Evolutionary conservation across 2,797 vertebrate genomes (phyloP).

Genomic region (Sebastes alutus): DNA sequence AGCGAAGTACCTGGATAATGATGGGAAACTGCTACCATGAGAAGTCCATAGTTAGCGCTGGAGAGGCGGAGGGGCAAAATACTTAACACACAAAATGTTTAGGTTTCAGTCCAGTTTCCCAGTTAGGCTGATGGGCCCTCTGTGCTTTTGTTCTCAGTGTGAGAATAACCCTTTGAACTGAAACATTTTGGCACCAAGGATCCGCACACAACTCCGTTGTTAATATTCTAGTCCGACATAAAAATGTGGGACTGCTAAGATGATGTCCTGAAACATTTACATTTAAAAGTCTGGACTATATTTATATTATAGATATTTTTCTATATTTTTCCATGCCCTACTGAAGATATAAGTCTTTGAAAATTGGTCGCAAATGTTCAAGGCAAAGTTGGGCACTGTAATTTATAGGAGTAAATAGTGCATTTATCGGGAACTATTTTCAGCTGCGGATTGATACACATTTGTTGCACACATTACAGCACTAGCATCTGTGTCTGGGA

Average conservation of each 20-base stretch:
- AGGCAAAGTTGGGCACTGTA: neutral
- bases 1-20: slow-evolving; percentile 49
- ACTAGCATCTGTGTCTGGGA: neutral
- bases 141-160: slow-evolving; percentile 34
- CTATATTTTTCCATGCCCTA: neutral
- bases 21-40: slow-evolving; percentile 59
- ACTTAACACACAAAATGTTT: slow-evolving; percentile 64
- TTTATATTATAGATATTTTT: neutral
- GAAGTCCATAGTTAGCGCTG: slow-evolving; percentile 30
- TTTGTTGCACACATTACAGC: neutral
- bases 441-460: neutral
- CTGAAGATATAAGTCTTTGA: neutral
- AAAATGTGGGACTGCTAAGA: neutral
- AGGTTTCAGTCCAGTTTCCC: slow-evolving; percentile 47
- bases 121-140: slow-evolving; percentile 10
- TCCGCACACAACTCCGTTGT: slow-evolving; percentile 4
- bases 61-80: slow-evolving; percentile 53
- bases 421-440: neutral
- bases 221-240: slow-evolving; percentile 15
- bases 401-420: neutral
- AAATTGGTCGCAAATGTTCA: neutral
- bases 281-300: neutral
- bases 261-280: neutral
- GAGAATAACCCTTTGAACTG: slow-evolving; percentile 32
- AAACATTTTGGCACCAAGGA: slow-evolving; percentile 5